Conservation (phyloP, 2,888 invertebrate genomes). For the Metopia argyrocephala region DNA sequence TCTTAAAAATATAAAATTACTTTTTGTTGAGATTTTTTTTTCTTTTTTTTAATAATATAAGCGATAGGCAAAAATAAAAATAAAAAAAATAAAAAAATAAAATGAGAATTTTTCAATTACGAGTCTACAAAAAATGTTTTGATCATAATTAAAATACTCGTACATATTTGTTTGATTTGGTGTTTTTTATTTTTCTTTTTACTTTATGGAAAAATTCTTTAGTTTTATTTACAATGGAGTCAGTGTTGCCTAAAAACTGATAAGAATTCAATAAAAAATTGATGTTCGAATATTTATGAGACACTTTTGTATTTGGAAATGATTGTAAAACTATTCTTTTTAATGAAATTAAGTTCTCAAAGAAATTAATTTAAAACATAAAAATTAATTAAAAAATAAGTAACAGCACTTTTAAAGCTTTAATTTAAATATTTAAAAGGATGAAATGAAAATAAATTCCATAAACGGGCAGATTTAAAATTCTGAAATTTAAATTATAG, state of each 20-base stretch:
- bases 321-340: too few species aligned
- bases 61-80: constrained; percentile 14
- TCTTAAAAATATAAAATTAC: constrained; percentile 16
- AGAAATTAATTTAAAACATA: too few species aligned
- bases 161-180: constrained; percentile 30
- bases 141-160: constrained; percentile 3
- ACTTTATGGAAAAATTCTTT: not conserved
- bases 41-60: not conserved
- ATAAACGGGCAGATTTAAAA: too few species aligned
- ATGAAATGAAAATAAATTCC: too few species aligned
- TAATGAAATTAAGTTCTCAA: too few species aligned
- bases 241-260: constrained; percentile 22
- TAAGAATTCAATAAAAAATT: constrained; percentile 27
- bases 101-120: constrained; percentile 34
- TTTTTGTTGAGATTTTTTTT: constrained; percentile 17
- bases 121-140: constrained; percentile 18
- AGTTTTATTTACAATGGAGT: not conserved
- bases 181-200: not conserved
- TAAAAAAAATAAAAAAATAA: not conserved
- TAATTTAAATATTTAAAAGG: too few species aligned
- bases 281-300: not conserved
- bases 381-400: too few species aligned
- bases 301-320: too few species aligned
- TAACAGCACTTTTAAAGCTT: too few species aligned
- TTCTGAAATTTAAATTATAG: too few species aligned